Conservation (phyloP, 1,140 invertebrate species). For the Mamestra configurata region DNA sequence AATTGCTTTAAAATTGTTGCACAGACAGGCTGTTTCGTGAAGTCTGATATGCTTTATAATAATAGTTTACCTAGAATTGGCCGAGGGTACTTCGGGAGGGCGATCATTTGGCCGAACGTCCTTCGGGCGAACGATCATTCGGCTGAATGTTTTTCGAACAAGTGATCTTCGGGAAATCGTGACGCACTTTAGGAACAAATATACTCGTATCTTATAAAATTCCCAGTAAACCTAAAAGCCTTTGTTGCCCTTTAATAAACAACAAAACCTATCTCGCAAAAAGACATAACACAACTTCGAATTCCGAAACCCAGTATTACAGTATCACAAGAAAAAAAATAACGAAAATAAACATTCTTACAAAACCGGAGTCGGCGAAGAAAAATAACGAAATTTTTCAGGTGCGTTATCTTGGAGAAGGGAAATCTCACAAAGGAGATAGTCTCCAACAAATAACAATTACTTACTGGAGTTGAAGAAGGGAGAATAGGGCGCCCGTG, state of each 20-base stretch:
- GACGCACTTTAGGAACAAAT: too few species aligned
- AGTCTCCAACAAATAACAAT: constrained; percentile 55
- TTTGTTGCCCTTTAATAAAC: neutral
- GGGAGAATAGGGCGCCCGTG: constrained; percentile 40
- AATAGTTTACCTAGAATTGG: too few species aligned
- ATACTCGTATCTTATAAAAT: neutral
- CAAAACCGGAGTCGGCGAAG: constrained; percentile 1
- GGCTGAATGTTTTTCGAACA: too few species aligned
- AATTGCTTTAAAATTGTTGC: too few species aligned
- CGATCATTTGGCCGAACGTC: too few species aligned
- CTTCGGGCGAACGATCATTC: too few species aligned
- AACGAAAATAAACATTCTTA: constrained; percentile 31
- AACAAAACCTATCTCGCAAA: constrained; percentile 13
- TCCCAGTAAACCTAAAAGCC: constrained; percentile 3
- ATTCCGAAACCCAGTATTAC: constrained; percentile 6
- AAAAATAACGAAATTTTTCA: constrained; percentile 42
- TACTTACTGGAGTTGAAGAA: constrained; percentile 55
- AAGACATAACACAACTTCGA: constrained; percentile 20
- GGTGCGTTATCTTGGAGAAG: constrained; percentile 47
- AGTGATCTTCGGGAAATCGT: too few species aligned
- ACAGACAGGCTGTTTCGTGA: too few species aligned
- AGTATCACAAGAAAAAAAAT: neutral
- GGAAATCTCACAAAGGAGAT: constrained; percentile 51
- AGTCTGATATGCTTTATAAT: too few species aligned
- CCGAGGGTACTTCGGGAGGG: too few species aligned